Percentiles rank a stretch among this genome's conserved stretches.
Conservation (phyloP, 2,113 vertebrate species). For the Myotis brandtii region DNA sequence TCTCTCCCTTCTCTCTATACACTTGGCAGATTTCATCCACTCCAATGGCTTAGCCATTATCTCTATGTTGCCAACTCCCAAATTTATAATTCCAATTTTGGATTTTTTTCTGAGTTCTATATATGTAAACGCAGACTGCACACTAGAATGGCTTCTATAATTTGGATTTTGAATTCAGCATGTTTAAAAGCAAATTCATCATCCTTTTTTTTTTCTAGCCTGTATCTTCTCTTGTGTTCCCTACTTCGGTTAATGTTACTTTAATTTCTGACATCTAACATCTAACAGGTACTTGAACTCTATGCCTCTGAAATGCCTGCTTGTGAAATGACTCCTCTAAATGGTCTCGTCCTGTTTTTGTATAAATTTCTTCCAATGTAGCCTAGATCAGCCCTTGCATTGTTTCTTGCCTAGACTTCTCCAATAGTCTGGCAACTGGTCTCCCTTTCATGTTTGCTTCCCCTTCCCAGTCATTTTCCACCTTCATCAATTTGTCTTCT, state of each 20-base stretch:
- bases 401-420: background rate
- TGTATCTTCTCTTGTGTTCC: background rate
- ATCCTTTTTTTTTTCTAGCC: conserved; percentile 8
- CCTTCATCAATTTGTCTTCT: background rate
- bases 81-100: conserved; percentile 67
- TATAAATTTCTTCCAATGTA: background rate
- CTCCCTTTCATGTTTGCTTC: background rate
- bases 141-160: conserved; percentile 47
- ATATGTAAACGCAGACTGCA: conserved; percentile 59
- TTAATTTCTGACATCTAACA: background rate
- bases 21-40: conserved; percentile 63
- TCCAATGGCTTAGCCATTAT: conserved; percentile 62
- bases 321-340: background rate
- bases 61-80: conserved; percentile 62
- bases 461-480: background rate
- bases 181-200: conserved; percentile 52
- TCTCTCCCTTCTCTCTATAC: conserved; percentile 22
- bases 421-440: background rate
- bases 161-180: conserved; percentile 60
- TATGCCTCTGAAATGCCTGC: background rate
- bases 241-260: background rate
- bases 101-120: conserved; percentile 61
- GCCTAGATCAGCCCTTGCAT: background rate
- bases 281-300: background rate
- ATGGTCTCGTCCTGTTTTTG: background rate